Evolutionary conservation across 1,140 invertebrate genomes (phyloP).

Genomic region (Trichonephila clavata): DNA sequence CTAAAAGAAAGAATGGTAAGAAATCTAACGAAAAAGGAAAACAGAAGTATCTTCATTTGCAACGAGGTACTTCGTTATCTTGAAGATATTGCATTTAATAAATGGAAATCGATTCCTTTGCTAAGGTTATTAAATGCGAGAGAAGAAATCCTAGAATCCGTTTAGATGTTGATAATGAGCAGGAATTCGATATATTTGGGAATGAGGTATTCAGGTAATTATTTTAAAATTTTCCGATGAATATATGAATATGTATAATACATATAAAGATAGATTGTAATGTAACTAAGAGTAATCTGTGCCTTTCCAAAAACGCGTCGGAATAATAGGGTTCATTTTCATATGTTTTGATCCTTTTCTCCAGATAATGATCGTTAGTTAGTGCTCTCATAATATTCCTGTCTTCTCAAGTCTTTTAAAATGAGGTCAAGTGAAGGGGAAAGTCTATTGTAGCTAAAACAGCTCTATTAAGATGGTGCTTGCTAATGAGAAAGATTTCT

Average conservation of each 20-base stretch:
- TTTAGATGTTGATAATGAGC: constrained; percentile 48
- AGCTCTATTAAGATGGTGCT: background rate
- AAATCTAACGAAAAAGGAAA: constrained; percentile 33
- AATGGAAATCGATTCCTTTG: constrained; percentile 52
- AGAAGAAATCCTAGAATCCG: constrained; percentile 47
- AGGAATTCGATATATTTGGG: constrained; percentile 49
- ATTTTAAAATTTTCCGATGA: constrained; percentile 45
- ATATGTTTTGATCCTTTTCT: constrained; percentile 48
- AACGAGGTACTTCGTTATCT: constrained; percentile 25
- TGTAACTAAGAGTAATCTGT: background rate
- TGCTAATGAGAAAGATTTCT: constrained; percentile 21
- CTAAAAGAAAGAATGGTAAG: constrained; percentile 40
- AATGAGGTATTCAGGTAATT: constrained; percentile 2
- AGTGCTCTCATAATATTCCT: background rate
- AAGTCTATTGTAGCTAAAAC: constrained; percentile 44
- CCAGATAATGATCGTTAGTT: constrained; percentile 52
- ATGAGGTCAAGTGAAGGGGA: constrained; percentile 18
- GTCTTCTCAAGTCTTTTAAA: constrained; percentile 27
- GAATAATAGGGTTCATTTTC: constrained; percentile 52
- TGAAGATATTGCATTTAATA: constrained; percentile 44
- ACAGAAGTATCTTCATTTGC: constrained; percentile 43
- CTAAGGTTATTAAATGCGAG: constrained; percentile 44
- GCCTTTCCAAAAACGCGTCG: constrained; percentile 34
- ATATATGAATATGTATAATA: constrained; percentile 52
- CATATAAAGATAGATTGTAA: background rate